phyloP scores from a whole-genome alignment of 1,140 invertebrate species.

The Zophobas morio region DNA sequence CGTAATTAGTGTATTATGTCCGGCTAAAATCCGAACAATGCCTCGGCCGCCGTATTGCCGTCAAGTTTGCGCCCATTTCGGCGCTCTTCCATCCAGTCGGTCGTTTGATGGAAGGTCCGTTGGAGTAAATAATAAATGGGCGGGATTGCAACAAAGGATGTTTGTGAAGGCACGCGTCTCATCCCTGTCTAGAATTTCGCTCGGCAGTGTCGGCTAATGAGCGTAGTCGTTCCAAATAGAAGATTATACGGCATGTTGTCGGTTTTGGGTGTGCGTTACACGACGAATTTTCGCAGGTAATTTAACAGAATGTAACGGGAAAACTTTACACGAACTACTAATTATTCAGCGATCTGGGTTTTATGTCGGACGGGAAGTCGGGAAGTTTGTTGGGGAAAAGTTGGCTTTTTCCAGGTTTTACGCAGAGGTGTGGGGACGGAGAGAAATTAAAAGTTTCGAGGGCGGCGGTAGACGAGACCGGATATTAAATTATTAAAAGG shows the following conservation, averaged over 20 bases:
- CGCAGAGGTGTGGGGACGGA: no score
- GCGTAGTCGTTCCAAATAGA: slow-evolving; percentile 22
- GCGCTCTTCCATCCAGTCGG: neutral
- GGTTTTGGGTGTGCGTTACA: slow-evolving; percentile 17
- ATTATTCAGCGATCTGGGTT: slow-evolving; percentile 13
- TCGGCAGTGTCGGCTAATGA: slow-evolving; percentile 28
- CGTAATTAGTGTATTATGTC: no score
- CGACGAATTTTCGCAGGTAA: slow-evolving; percentile 35
- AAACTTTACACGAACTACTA: slow-evolving; percentile 34
- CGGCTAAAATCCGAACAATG: neutral
- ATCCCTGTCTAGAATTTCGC: slow-evolving; percentile 16
- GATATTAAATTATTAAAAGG: no score
- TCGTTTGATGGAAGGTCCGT: slow-evolving; percentile 16
- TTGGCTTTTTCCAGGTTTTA: no score
- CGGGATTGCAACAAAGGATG: slow-evolving; percentile 28
- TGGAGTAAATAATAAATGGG: slow-evolving; percentile 34
- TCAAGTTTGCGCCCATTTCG: slow-evolving; percentile 6
- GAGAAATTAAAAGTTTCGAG: no score
- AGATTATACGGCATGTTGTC: slow-evolving; percentile 22
- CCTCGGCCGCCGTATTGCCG: neutral
- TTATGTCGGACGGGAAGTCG: no score
- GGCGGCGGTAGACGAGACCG: no score
- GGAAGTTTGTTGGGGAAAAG: no score
- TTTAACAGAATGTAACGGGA: slow-evolving; percentile 29
- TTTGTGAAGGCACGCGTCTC: slow-evolving; percentile 40